Evolutionary conservation across 2,113 vertebrate species (phyloP).

Genomic region (Tetrax tetrax): DNA sequence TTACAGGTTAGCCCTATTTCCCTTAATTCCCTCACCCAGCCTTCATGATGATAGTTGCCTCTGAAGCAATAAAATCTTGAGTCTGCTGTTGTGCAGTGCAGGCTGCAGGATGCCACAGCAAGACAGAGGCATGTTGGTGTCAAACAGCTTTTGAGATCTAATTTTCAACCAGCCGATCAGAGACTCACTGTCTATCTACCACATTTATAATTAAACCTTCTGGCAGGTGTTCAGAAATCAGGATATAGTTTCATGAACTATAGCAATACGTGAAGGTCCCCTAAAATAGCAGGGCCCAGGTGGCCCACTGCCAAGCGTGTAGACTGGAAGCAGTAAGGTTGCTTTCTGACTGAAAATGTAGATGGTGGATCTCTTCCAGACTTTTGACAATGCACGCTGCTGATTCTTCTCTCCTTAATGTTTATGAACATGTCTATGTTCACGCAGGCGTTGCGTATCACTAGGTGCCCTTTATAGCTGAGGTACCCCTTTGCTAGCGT

Average conservation of each 20-base stretch:
- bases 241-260: neutral
- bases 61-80: neutral
- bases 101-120: neutral
- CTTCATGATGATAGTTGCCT: neutral
- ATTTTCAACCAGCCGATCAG: neutral
- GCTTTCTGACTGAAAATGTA: neutral
- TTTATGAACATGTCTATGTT: neutral
- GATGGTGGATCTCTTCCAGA: neutral
- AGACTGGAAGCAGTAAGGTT: neutral
- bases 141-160: neutral
- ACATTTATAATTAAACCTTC: neutral
- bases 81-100: accelerated
- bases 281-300: neutral
- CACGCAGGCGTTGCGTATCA: neutral
- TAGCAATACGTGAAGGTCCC: neutral
- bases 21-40: neutral
- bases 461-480: neutral
- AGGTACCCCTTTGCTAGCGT: neutral
- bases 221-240: neutral
- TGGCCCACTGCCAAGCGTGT: neutral
- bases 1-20: neutral
- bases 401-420: neutral
- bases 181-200: neutral
- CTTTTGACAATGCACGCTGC: neutral
- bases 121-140: neutral